Evolutionary conservation across 2,113 vertebrate genomes (phyloP).

Genomic region (Odontophorus gujanensis): DNA sequence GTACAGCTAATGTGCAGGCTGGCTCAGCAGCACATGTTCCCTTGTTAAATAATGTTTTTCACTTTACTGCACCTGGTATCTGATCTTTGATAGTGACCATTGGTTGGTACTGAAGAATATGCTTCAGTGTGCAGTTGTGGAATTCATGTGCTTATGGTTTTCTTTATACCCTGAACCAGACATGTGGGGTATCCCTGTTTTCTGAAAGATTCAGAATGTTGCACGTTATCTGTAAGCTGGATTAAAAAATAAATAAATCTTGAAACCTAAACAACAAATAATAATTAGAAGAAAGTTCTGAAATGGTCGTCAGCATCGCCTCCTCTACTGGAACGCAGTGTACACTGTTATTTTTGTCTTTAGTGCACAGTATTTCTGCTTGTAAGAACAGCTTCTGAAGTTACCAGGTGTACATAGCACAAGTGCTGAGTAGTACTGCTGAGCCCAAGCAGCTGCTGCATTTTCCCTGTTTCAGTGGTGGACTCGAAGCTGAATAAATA

Average conservation of each 20-base stretch:
- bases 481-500: slow-evolving; percentile 18
- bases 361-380: neutral
- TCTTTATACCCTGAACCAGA: neutral
- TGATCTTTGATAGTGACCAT: neutral
- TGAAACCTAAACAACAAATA: neutral
- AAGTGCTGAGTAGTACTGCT: neutral
- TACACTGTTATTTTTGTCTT: neutral
- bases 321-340: neutral
- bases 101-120: neutral
- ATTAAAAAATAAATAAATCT: neutral
- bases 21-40: neutral
- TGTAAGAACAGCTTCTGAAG: neutral
- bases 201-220: neutral
- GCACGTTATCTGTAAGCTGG: neutral
- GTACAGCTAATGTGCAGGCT: neutral
- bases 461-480: slow-evolving; percentile 1
- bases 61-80: neutral
- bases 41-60: neutral
- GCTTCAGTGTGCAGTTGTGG: neutral
- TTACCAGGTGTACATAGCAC: neutral
- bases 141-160: neutral
- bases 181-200: neutral
- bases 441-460: neutral
- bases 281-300: neutral
- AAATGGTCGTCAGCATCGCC: neutral